phyloP scores from a whole-genome alignment of 1,140 invertebrate genomes.

The Panonychus citri region DNA sequence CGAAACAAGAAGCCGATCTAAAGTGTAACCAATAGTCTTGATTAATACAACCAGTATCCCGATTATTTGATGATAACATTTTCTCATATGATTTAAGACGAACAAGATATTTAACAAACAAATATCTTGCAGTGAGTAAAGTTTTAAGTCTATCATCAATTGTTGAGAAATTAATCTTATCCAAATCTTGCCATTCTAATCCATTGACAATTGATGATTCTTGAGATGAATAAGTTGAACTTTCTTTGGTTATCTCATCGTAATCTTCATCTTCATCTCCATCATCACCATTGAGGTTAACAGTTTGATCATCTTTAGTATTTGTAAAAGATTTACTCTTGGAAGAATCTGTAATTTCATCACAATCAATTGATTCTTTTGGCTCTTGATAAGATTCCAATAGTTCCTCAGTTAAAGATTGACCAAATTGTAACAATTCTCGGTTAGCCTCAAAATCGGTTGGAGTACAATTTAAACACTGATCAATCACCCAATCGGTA shows the following conservation, averaged over 20 bases:
- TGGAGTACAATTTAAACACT: constrained; percentile 49
- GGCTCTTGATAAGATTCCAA: too few relatives aligned
- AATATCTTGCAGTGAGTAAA: constrained; percentile 15
- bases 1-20: constrained; percentile 29
- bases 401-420: constrained; percentile 33
- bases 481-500: constrained; percentile 53
- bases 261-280: background rate
- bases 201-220: too few relatives aligned
- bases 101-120: constrained; percentile 29
- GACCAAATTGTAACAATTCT: constrained; percentile 46
- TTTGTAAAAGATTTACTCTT: background rate
- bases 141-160: constrained; percentile 24
- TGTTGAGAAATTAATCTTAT: too few relatives aligned
- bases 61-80: constrained; percentile 10
- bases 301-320: too few relatives aligned
- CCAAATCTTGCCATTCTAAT: background rate
- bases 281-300: background rate
- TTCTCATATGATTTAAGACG: constrained; percentile 40
- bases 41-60: constrained; percentile 23
- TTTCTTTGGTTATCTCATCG: background rate
- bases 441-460: constrained; percentile 41
- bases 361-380: too few relatives aligned
- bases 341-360: background rate
- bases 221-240: background rate
- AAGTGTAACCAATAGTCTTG: constrained; percentile 32